Evolutionary conservation across 2,888 invertebrate species (phyloP).

Genomic region (Athripsodes cinereus): DNA sequence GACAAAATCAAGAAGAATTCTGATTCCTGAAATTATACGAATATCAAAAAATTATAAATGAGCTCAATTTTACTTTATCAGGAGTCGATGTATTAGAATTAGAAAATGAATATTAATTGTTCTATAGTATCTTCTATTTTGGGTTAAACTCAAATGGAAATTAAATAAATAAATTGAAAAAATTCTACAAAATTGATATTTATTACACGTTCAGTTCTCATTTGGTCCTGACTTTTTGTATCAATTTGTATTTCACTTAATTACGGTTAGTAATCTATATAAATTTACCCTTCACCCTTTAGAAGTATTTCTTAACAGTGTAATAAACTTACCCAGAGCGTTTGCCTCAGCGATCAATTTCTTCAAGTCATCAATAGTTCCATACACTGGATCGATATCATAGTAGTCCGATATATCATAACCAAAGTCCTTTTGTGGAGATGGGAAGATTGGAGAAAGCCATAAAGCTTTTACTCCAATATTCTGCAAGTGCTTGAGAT

Average conservation of each 20-base stretch:
- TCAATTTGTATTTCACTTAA: too few species aligned
- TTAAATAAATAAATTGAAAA: too few species aligned
- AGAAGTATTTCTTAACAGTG: too few species aligned
- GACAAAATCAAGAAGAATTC: constrained; percentile 24
- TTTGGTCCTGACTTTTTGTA: too few species aligned
- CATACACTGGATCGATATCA: constrained; percentile 49
- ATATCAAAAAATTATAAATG: neutral
- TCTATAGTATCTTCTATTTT: too few species aligned
- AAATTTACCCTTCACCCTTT: too few species aligned
- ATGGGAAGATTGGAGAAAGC: constrained; percentile 57
- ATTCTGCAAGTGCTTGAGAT: constrained; percentile 45
- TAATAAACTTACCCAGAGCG: constrained; percentile 28
- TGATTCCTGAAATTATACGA: constrained; percentile 27
- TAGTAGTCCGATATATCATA: constrained; percentile 56
- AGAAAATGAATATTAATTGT: too few species aligned
- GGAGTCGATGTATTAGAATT: too few species aligned
- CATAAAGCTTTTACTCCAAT: constrained; percentile 50
- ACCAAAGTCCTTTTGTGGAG: constrained; percentile 57
- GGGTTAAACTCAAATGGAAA: too few species aligned
- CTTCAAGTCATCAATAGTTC: constrained; percentile 51
- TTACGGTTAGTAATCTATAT: too few species aligned
- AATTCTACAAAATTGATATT: too few species aligned
- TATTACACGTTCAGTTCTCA: too few species aligned
- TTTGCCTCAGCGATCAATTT: constrained; percentile 35
- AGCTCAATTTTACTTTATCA: neutral